These are phyloP conservation scores for Dunckerocampus dactyliophorus DNA, from an alignment of 2,113 vertebrate species.

Conservation along the genomic window DNA sequence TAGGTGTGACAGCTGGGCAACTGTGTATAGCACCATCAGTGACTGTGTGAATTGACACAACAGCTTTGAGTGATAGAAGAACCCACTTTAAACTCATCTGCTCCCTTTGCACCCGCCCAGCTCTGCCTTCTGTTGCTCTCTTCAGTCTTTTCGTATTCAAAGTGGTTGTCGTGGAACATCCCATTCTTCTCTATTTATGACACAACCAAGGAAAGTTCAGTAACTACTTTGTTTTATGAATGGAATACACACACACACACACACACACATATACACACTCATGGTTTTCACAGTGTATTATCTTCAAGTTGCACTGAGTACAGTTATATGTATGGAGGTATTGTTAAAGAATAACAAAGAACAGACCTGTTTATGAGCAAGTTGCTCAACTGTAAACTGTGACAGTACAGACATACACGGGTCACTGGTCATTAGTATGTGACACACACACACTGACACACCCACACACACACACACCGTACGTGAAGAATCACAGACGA, in stretches of 20 bases:
- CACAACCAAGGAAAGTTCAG: neutral
- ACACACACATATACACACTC: constrained; percentile 5
- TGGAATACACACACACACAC: constrained; percentile 18
- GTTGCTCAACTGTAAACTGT: constrained; percentile 48
- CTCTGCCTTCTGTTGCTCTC: constrained; percentile 24
- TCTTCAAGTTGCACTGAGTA: constrained; percentile 29
- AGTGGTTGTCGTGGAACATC: constrained; percentile 20
- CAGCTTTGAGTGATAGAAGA: constrained; percentile 19
- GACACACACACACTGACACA: constrained; percentile 17
- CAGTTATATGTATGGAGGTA: constrained; percentile 36
- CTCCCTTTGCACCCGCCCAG: neutral
- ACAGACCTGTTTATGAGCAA: constrained; percentile 39
- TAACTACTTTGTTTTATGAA: constrained; percentile 37
- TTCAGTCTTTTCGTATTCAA: constrained; percentile 23
- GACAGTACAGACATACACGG: constrained; percentile 25
- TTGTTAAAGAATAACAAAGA: constrained; percentile 59
- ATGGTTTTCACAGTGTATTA: constrained; percentile 33
- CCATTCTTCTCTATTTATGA: constrained; percentile 31
- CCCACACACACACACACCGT: constrained; percentile 16
- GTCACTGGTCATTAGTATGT: constrained; percentile 36
- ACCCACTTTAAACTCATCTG: constrained; percentile 1
- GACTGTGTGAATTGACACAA: constrained; percentile 29
- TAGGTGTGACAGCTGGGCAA: constrained; percentile 19
- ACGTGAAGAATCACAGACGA: neutral
- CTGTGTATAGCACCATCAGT: constrained; percentile 32